Conservation (phyloP, 1,140 invertebrate genomes). For the Phocides pigmalion region DNA sequence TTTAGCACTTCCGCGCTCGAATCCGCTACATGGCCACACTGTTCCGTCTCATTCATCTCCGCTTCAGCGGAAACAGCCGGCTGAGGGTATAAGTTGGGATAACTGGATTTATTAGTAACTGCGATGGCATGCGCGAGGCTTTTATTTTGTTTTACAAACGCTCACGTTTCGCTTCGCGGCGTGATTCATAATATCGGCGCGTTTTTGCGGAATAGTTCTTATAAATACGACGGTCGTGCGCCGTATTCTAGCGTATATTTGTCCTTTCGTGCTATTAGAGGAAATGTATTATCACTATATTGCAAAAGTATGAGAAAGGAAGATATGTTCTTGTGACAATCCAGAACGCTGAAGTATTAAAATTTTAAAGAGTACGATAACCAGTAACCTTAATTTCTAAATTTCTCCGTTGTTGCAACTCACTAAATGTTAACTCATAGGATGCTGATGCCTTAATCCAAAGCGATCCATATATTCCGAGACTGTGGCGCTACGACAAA, state of each 20-base stretch:
- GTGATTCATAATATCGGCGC: slow-evolving; percentile 29
- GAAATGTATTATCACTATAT: background rate
- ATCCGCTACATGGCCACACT: background rate
- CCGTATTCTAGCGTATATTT: background rate
- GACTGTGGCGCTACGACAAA: no score
- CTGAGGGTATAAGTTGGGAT: slow-evolving; percentile 28
- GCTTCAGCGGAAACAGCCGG: slow-evolving; percentile 24
- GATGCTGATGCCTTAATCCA: no score
- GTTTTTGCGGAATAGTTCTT: slow-evolving; percentile 25
- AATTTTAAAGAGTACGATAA: no score
- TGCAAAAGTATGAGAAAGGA: background rate
- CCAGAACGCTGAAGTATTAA: no score
- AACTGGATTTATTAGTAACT: slow-evolving; percentile 33
- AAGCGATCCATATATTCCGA: no score
- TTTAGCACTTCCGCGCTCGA: background rate
- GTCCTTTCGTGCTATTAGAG: background rate
- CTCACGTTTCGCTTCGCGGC: slow-evolving; percentile 19
- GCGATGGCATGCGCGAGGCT: slow-evolving; percentile 23
- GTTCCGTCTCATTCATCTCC: slow-evolving; percentile 24
- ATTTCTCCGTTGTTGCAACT: no score
- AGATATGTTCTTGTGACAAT: background rate
- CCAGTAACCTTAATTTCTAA: no score
- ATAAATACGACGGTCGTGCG: slow-evolving; percentile 7
- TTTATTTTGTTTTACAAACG: slow-evolving; percentile 28
- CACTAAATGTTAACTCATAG: no score